Evolutionary conservation across 2,113 vertebrate species (phyloP).

Genomic region (Vicugna pacos): DNA sequence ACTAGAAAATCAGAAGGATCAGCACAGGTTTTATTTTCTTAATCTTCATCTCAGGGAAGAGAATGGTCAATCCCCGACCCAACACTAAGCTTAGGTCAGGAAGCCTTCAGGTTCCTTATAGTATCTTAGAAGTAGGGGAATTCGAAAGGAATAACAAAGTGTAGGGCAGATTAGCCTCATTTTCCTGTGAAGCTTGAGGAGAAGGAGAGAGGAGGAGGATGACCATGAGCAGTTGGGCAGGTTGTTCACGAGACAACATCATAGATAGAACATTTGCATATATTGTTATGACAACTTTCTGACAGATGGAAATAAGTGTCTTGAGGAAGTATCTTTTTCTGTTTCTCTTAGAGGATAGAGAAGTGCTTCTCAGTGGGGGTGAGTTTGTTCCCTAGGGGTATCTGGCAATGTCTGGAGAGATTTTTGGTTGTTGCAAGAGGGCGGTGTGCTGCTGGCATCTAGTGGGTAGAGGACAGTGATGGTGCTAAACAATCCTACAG

Average conservation of each 20-base stretch:
- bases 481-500: background rate
- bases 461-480: background rate
- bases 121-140: background rate
- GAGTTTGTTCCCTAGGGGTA: background rate
- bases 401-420: background rate
- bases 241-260: background rate
- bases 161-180: background rate
- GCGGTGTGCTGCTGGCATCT: background rate
- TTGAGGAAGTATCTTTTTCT: background rate
- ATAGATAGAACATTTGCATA: background rate
- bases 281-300: background rate
- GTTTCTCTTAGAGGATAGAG: background rate
- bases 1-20: conserved; percentile 44
- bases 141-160: background rate
- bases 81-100: background rate
- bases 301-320: background rate
- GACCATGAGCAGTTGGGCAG: background rate
- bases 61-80: background rate
- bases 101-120: background rate
- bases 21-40: conserved; percentile 58
- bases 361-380: background rate
- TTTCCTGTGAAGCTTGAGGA: background rate
- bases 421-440: background rate
- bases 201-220: background rate
- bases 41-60: conserved; percentile 2